Conservation (phyloP, 2,113 vertebrate genomes). For the Synchiropus splendidus region DNA sequence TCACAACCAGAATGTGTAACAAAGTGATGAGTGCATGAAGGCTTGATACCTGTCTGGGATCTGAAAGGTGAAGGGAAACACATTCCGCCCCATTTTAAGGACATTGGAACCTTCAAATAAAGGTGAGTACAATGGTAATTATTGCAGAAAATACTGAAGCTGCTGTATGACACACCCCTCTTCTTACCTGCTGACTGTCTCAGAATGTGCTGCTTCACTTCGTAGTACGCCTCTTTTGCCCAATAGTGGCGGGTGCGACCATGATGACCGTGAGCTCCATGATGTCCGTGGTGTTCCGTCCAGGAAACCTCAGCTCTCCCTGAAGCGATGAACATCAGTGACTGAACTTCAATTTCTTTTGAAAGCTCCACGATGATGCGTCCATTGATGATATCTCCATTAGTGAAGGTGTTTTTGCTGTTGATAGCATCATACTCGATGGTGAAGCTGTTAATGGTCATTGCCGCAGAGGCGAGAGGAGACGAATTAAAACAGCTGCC, state of each 20-base stretch:
- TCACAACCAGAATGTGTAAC: accelerated
- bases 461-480: conserved; percentile 2
- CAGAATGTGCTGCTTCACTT: conserved; percentile 35
- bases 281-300: conserved; percentile 13
- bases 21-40: background rate
- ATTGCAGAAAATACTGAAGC: too few relatives aligned
- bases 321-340: conserved; percentile 33
- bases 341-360: conserved; percentile 35
- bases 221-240: conserved; percentile 51
- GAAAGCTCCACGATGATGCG: conserved; percentile 45
- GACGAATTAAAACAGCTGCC: background rate
- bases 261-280: background rate
- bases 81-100: conserved; percentile 41
- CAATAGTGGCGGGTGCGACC: conserved; percentile 15
- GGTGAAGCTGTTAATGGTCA: conserved; percentile 30
- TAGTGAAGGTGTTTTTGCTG: conserved; percentile 48
- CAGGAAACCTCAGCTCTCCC: conserved; percentile 47
- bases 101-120: conserved; percentile 27
- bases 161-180: too few relatives aligned
- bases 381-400: conserved; percentile 54
- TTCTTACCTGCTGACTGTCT: conserved; percentile 43
- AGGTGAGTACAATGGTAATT: too few relatives aligned
- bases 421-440: conserved; percentile 60
- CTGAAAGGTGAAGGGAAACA: conserved; percentile 47
- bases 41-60: conserved; percentile 49